These are phyloP conservation scores for Alentia gelatinosa DNA, from an alignment of 2,888 invertebrate species.

Conservation along the genomic window DNA sequence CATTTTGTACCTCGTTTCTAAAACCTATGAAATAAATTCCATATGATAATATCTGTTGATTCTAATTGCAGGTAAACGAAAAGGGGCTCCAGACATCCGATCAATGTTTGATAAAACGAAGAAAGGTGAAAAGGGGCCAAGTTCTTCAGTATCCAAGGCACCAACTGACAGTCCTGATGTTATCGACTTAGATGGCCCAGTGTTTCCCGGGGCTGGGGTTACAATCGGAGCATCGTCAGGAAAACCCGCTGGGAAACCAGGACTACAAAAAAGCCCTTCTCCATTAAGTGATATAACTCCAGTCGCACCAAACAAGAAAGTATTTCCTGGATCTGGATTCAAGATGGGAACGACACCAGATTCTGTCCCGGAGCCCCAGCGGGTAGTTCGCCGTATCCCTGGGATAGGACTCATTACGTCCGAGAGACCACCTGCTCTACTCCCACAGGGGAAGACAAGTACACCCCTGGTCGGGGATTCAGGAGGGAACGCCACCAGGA, in stretches of 20 bases:
- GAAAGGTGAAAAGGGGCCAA: not conserved
- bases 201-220: not conserved
- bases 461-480: not conserved
- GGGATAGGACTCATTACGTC: constrained; percentile 43
- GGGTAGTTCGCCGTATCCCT: not conserved
- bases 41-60: too few species aligned
- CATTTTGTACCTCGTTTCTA: too few species aligned
- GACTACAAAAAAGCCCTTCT: too few species aligned
- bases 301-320: too few species aligned
- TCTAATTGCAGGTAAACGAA: not conserved
- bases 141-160: not conserved
- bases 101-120: not conserved
- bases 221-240: not conserved
- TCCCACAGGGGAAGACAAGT: not conserved
- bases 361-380: not conserved
- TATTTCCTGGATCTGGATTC: too few species aligned
- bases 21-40: too few species aligned
- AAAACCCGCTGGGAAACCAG: not conserved
- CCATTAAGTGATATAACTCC: not conserved
- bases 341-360: not conserved
- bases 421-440: not conserved
- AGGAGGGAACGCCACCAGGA: not conserved
- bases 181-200: not conserved
- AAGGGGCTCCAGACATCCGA: constrained; percentile 10
- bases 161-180: not conserved